Conservation (phyloP, 1,140 invertebrate genomes). For the Coptotermes formosanus region DNA sequence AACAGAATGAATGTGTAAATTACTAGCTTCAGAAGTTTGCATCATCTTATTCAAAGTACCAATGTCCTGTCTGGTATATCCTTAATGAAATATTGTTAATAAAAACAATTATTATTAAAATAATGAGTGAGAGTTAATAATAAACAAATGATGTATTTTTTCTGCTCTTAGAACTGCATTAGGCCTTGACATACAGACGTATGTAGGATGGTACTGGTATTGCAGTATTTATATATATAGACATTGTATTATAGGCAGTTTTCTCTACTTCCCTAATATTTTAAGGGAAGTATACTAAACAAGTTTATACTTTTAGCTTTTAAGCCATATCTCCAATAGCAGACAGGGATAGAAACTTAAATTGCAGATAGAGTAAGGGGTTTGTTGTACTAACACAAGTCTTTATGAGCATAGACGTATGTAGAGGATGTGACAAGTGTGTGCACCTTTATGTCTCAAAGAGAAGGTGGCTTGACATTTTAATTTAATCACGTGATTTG, state of each 20-base stretch:
- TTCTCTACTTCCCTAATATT: too few species aligned
- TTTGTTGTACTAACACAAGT: too few species aligned
- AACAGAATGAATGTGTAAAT: too few species aligned
- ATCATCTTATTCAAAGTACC: background rate
- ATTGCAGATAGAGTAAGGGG: too few species aligned
- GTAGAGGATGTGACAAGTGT: too few species aligned
- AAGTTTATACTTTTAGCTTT: background rate
- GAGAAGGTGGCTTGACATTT: too few species aligned
- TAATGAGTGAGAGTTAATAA: background rate
- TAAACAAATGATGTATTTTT: background rate
- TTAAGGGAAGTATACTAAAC: too few species aligned
- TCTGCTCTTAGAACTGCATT: background rate
- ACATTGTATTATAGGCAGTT: background rate
- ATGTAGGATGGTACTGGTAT: background rate
- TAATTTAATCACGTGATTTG: too few species aligned
- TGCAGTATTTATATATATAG: background rate
- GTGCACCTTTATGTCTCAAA: too few species aligned
- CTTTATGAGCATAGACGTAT: too few species aligned
- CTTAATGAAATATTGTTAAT: background rate
- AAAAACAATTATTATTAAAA: background rate
- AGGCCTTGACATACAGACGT: background rate
- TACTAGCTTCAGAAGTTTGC: background rate
- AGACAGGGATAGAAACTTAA: background rate
- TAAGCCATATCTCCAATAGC: background rate
- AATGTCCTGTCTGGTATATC: background rate